Conservation (phyloP, 1,140 invertebrate genomes). For the Drosophila ironensis region DNA sequence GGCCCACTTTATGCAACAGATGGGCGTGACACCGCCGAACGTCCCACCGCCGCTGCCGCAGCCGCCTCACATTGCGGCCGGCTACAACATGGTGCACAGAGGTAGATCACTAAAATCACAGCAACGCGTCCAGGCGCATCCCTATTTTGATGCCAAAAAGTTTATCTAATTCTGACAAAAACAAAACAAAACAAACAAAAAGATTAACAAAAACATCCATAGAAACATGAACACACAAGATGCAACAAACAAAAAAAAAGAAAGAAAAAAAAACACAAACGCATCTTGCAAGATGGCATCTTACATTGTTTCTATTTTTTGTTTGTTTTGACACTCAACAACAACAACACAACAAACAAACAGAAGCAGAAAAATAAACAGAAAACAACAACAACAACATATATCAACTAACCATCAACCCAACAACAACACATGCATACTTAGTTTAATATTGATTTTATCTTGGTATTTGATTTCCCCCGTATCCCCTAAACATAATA, state of each 20-base stretch:
- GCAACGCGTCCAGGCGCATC: conserved; percentile 80
- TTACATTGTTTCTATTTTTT: conserved; percentile 16
- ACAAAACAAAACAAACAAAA: conserved; percentile 23
- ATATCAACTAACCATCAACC: conserved; percentile 18
- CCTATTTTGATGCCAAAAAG: conserved; percentile 81
- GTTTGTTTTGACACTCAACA: conserved; percentile 30
- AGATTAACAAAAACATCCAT: conserved; percentile 4
- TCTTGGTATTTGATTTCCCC: conserved; percentile 1
- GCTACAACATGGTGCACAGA: conserved; percentile 82
- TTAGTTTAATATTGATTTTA: conserved; percentile 44
- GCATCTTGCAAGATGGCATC: not conserved
- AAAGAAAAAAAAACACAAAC: too few species aligned
- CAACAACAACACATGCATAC: conserved; percentile 27
- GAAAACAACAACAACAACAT: too few species aligned
- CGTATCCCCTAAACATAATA: conserved; percentile 2
- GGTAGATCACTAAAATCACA: conserved; percentile 81
- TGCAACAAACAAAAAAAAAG: conserved; percentile 15
- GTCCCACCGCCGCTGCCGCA: conserved; percentile 60
- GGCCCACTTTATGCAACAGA: conserved; percentile 77
- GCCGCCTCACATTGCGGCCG: conserved; percentile 60
- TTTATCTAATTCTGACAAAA: conserved; percentile 65
- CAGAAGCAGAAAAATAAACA: too few species aligned
- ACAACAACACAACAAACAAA: conserved; percentile 35
- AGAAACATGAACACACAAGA: not conserved
- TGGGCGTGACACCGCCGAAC: conserved; percentile 61